A percentile compares a stretch with the other conserved stretches of the same genome.
phyloP scores from a whole-genome alignment of 1,140 invertebrate species.

The Drosophila nebulosa region DNA sequence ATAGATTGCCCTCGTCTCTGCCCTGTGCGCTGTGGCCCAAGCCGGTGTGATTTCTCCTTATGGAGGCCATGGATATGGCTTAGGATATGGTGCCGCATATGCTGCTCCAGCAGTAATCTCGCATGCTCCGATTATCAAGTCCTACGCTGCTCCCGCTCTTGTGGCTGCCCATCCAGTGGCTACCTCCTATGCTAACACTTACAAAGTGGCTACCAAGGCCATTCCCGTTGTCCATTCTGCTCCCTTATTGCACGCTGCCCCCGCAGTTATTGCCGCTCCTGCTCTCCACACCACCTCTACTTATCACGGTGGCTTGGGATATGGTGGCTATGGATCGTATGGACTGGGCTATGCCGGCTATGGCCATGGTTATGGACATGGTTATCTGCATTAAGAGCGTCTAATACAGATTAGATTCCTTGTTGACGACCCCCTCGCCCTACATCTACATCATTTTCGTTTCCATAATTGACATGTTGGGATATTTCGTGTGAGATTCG shows the following conservation, averaged over 20 bases:
- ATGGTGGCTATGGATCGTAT: slow-evolving; percentile 20
- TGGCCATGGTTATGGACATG: slow-evolving; percentile 46
- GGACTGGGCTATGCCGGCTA: slow-evolving; percentile 55
- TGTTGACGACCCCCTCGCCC: slow-evolving; percentile 40
- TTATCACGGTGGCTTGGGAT: slow-evolving; percentile 62
- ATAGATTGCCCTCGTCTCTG: slow-evolving; percentile 68
- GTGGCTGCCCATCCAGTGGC: slow-evolving; percentile 81
- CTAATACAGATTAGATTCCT: neutral
- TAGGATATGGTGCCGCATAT: slow-evolving; percentile 49
- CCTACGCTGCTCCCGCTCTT: slow-evolving; percentile 70
- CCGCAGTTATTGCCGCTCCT: slow-evolving; percentile 65
- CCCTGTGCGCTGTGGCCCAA: slow-evolving; percentile 73
- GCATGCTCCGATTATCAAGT: slow-evolving; percentile 71
- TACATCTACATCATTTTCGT: neutral
- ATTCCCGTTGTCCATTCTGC: slow-evolving; percentile 75
- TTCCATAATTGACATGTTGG: slow-evolving; percentile 6
- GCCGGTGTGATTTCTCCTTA: slow-evolving; percentile 72
- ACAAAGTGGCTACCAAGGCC: slow-evolving; percentile 82
- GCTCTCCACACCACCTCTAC: slow-evolving; percentile 70
- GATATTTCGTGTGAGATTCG: slow-evolving; percentile 32
- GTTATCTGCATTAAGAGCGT: slow-evolving; percentile 57
- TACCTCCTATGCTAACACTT: slow-evolving; percentile 84
- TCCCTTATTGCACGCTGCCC: slow-evolving; percentile 66
- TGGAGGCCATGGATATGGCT: slow-evolving; percentile 53
- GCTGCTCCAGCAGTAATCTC: slow-evolving; percentile 60